Evolutionary conservation across 2,888 invertebrate species (phyloP).

Genomic region (Itoplectis maculator): DNA sequence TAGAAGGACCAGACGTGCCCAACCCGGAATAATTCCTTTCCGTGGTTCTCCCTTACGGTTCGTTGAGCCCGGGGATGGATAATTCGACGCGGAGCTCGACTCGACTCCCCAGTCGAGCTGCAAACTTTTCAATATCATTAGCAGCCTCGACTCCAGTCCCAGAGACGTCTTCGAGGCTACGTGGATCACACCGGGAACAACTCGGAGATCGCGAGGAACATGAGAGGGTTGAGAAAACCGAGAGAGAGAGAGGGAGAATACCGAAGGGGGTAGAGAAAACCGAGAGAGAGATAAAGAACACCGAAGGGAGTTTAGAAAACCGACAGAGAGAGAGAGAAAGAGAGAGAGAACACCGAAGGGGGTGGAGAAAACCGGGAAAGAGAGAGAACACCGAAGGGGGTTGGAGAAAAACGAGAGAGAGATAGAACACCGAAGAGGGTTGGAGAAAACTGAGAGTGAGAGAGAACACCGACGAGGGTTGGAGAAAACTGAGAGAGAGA

Average conservation of each 20-base stretch:
- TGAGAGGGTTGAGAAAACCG: conserved; percentile 15
- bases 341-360: no score
- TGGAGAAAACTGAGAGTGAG: not conserved
- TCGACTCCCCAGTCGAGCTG: conserved; percentile 17
- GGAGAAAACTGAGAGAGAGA: conserved; percentile 8
- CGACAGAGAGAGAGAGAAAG: not conserved
- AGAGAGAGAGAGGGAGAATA: not conserved
- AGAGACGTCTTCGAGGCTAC: conserved; percentile 36
- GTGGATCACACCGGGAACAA: conserved; percentile 34
- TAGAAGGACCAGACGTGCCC: conserved; percentile 37
- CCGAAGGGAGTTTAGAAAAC: conserved; percentile 16
- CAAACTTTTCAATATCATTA: conserved; percentile 65
- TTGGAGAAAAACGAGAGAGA: conserved; percentile 1
- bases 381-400: conserved; percentile 15
- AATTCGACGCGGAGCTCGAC: conserved; percentile 48
- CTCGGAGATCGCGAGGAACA: conserved; percentile 24
- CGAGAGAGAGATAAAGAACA: not conserved
- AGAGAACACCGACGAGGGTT: no score
- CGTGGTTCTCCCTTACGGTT: conserved; percentile 36
- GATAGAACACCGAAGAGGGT: conserved; percentile 20
- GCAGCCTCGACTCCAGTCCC: conserved; percentile 13
- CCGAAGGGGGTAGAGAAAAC: conserved; percentile 19
- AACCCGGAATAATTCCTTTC: conserved; percentile 46
- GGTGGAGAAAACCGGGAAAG: conserved; percentile 7
- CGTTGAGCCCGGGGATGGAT: conserved; percentile 45